Percentiles rank a stretch among this genome's conserved stretches.
These are phyloP conservation scores for Harlomillsia oculata DNA, from an alignment of 1,140 invertebrate species.

Conservation along the genomic window DNA sequence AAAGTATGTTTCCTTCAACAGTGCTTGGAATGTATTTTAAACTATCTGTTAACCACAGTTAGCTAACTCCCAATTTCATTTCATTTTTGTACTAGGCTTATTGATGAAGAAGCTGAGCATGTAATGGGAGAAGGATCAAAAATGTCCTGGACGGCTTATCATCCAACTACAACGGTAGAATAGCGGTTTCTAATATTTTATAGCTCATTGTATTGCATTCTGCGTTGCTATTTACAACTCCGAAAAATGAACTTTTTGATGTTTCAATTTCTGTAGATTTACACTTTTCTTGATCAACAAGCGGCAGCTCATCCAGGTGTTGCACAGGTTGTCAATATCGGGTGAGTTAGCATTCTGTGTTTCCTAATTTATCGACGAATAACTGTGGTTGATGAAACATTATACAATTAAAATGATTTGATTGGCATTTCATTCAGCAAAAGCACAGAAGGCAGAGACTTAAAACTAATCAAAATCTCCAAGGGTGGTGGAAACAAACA, in stretches of 20 bases:
- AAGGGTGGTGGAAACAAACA: slow-evolving; percentile 13
- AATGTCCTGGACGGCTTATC: neutral
- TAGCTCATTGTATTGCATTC: neutral
- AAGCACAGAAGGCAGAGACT: slow-evolving; percentile 50
- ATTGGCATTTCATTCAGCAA: slow-evolving; percentile 22
- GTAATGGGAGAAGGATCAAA: neutral
- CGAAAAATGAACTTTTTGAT: no score
- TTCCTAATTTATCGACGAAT: no score
- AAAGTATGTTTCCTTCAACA: slow-evolving; percentile 7
- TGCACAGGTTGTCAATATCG: slow-evolving; percentile 46
- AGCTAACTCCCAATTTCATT: no score
- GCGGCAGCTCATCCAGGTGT: slow-evolving; percentile 43
- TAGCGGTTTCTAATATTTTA: neutral
- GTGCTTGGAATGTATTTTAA: neutral
- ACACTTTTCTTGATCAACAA: slow-evolving; percentile 44
- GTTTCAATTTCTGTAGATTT: slow-evolving; percentile 46
- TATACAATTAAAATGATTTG: no score
- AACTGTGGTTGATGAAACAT: no score
- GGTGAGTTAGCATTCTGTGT: slow-evolving; percentile 35
- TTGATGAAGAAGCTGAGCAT: neutral
- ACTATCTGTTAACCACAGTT: no score
- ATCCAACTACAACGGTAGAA: neutral
- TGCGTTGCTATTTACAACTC: no score
- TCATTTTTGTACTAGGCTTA: neutral
- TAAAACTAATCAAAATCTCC: slow-evolving; percentile 52